Percentiles rank a stretch among this genome's conserved stretches.
Conservation (phyloP, 1,140 invertebrate genomes). For the Temnothorax nylanderi region DNA sequence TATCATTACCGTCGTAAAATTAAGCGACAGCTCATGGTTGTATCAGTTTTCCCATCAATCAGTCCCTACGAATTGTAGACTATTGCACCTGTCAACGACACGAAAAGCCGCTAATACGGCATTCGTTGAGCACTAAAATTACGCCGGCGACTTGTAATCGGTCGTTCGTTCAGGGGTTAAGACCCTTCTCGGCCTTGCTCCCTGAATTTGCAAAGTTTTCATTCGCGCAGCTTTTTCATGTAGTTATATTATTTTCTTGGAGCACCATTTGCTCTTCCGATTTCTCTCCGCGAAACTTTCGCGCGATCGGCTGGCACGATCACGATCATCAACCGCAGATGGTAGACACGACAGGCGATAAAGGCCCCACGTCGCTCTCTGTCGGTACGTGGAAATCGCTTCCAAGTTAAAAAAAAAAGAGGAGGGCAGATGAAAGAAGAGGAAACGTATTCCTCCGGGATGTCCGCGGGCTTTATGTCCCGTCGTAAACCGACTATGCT, state of each 20-base stretch:
- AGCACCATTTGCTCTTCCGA: neutral
- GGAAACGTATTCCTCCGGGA: conserved; percentile 57
- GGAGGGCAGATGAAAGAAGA: conserved; percentile 37
- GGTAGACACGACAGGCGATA: conserved; percentile 16
- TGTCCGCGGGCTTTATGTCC: conserved; percentile 71
- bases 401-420: neutral
- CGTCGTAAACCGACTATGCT: conserved; percentile 72
- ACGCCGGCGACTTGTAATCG: conserved; percentile 32
- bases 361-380: neutral
- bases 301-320: neutral
- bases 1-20: conserved; percentile 76
- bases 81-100: conserved; percentile 27
- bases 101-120: neutral
- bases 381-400: conserved; percentile 21
- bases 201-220: neutral
- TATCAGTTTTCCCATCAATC: conserved; percentile 76
- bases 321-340: conserved; percentile 25
- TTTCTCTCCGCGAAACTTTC: conserved; percentile 3
- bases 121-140: conserved; percentile 45
- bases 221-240: neutral
- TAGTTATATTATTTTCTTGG: neutral
- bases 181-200: neutral
- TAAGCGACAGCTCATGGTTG: conserved; percentile 61
- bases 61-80: conserved; percentile 58
- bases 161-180: neutral